Base-by-base conservation (phyloP, 2,888 invertebrate species). In the Drosophila mimetica region DNA sequence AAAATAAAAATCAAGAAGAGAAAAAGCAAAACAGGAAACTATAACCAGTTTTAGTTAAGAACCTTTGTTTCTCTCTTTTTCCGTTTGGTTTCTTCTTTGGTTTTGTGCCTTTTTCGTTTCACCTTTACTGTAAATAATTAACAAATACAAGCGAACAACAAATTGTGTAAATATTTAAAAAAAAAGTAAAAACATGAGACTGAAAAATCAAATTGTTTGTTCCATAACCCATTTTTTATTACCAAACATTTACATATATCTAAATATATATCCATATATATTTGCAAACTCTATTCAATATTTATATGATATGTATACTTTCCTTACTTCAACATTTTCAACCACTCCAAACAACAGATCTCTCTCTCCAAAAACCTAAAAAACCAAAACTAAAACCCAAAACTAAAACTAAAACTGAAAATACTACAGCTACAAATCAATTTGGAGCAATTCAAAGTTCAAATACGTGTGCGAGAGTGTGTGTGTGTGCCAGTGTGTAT, bases 111-210 rank as follows among this genome's bases (percentile, higher is more conserved):
- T 69, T 59, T 76, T 14, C 32, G 50, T 71, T 76, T 48, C 22
- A 54, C 54, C 73, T 86, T 79, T 73, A 84, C 76, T 91, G 91
- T 91, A 91, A 90, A 91, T 91, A 91, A 90, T 91, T 91, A 86
- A 76, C 71, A 72, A 54, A 39, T 28, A 59, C 50, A 50, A 63
- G 57, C 60, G 28, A 59, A 61, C 60, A 65, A 58, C 58, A 63
- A 67, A 76, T 88, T 78, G 66, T 90, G 89, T 90, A 89, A 89
- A 90, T 90, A 90, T 87, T n/a, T n/a, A n/a, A 74, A 77, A 71
- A 64, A 78, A 77, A 22, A 20, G 73, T 69, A 61, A 76, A 70
- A 22, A 65, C 59, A 59, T 46, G 55, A 71, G 55, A 60, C 84
- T 76, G 71, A 76, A 60, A 55, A 75, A 79, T 74, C 48, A 58